Evolutionary conservation across 37 sponge, comb jelly and placozoan genomes (phyloP), one percentile per base, ranked within the genome.

Genomic region (Aplysina aerophoba): DNA sequence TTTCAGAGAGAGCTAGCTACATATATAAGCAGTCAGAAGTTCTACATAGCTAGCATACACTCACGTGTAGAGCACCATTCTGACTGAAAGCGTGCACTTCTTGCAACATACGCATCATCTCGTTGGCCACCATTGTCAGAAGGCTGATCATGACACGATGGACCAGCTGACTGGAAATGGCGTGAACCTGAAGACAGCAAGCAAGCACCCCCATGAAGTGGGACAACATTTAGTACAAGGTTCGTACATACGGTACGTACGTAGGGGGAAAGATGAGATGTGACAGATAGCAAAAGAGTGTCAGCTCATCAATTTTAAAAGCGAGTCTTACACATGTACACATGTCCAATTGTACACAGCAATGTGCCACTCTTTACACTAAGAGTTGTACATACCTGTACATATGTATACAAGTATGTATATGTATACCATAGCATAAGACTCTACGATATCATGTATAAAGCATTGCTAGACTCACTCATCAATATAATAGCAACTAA

Each of bases 11-110:
- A 44, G 50, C 8, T 44, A 62, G 4, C 11, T 27, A 62, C 28
- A 14, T 28, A 62, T 28, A 62, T 62, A 3, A 13, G 27, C 64
- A n/a, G 28, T 27, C 24, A 81, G 30, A 15, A 50, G 44, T 66
- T n/a, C 31, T 4, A 81, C 33, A 12, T 40, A 64, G 17, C 41
- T 34, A 36, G 14, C 16, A 58, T 6, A 75, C n/a, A 65, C 90
- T 25, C 54, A 95, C 97, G 74, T 89, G 85, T 36, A 93, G 50
- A 27, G 82, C 78, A 53, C 94, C 94, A 38, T 94, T 81, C 30
- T 87, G 56, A 39, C 90, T 87, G 81, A 96, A 96, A 17, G 54
- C 53, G 31, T 81, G 88, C 20, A 89, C 67, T 24, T 73, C 82
- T 37, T 53, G 56, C 80, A 95, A 80, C 53, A 83, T 13, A 11